Evolutionary conservation across 2,888 invertebrate species (phyloP).

Genomic region (Poecilobothrus nobilitatus): DNA sequence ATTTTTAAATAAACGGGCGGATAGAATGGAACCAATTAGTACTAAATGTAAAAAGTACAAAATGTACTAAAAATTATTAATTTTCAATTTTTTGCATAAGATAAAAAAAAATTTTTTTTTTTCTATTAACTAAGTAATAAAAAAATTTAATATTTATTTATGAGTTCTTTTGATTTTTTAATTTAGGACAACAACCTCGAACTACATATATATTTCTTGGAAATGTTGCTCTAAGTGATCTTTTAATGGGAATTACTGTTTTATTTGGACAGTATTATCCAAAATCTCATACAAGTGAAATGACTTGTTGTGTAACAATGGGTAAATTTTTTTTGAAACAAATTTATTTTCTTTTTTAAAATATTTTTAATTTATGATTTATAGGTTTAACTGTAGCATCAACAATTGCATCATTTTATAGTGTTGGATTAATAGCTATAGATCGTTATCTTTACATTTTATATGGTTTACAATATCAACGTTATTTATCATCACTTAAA

Average conservation of each 20-base stretch:
- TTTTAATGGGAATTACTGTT: constrained; percentile 53
- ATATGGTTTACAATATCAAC: constrained; percentile 55
- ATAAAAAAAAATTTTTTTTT: too few relatives aligned
- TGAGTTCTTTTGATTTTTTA: too few relatives aligned
- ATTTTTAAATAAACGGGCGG: too few relatives aligned
- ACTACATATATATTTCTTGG: constrained; percentile 58
- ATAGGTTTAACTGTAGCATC: constrained; percentile 56
- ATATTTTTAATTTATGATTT: constrained; percentile 19
- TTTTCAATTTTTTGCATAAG: too few relatives aligned
- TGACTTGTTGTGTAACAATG: constrained; percentile 42
- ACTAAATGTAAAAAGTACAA: too few relatives aligned
- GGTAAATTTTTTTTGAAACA: constrained; percentile 30
- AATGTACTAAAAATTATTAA: too few relatives aligned
- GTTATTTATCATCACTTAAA: constrained; percentile 52
- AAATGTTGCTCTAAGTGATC: constrained; percentile 56
- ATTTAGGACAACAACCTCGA: constrained; percentile 51
- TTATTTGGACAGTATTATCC: constrained; percentile 48
- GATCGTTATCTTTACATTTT: constrained; percentile 58
- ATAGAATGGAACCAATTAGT: too few relatives aligned
- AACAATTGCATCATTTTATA: constrained; percentile 55
- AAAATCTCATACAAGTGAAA: constrained; percentile 35
- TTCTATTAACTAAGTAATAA: too few relatives aligned
- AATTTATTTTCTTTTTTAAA: constrained; percentile 4
- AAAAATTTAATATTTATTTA: too few relatives aligned
- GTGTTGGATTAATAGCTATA: constrained; percentile 54